Evolutionary conservation across 1,140 invertebrate species (phyloP).

Genomic region (Eriocheir sinensis): DNA sequence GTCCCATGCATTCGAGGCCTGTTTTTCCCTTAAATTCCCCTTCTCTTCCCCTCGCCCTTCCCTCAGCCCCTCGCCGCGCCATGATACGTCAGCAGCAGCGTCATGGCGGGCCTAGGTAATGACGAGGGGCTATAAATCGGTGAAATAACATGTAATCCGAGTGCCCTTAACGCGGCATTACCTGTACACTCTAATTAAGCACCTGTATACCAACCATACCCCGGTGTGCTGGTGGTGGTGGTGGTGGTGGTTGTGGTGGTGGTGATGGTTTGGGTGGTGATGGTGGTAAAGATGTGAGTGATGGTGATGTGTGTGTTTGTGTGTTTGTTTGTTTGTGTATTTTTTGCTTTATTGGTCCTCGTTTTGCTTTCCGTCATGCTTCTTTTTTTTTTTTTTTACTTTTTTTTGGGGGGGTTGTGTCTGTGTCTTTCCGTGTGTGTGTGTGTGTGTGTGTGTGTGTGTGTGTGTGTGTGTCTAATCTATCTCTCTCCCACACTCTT

Average conservation of each 20-base stretch:
- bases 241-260: background rate
- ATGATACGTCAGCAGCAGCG: background rate
- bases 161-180: background rate
- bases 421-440: too few relatives aligned
- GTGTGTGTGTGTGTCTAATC: too few relatives aligned
- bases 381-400: too few relatives aligned
- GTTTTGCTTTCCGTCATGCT: too few relatives aligned
- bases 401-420: too few relatives aligned
- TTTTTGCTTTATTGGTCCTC: too few relatives aligned
- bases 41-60: background rate
- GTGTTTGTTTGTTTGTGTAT: background rate
- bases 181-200: background rate
- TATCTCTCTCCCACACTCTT: too few relatives aligned
- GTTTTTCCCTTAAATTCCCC: background rate
- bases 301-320: background rate
- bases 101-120: background rate
- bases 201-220: background rate
- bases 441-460: too few relatives aligned
- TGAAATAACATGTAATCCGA: slow-evolving; percentile 17
- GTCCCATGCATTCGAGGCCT: background rate
- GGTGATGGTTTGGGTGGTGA: background rate
- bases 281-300: background rate
- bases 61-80: background rate
- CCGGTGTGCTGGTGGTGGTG: background rate
- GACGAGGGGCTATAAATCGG: background rate